Evolutionary conservation across 2,113 vertebrate species (phyloP).

Genomic region (Speoplatyrhinus poulsoni): DNA sequence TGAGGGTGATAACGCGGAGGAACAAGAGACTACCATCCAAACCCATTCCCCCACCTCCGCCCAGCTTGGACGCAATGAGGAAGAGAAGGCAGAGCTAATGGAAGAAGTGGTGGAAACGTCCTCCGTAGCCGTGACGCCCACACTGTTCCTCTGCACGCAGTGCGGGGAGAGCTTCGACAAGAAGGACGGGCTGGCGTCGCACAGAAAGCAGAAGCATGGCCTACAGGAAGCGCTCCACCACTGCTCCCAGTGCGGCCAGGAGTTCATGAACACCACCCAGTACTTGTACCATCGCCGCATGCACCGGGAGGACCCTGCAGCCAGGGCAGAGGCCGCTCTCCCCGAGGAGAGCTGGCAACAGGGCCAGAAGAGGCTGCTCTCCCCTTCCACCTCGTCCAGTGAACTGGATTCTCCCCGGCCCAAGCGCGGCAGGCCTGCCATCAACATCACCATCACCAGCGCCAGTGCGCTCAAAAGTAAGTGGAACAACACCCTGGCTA

Average conservation of each 20-base stretch:
- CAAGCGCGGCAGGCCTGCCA: conserved; percentile 52
- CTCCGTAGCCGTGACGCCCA: conserved; percentile 22
- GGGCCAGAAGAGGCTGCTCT: conserved; percentile 49
- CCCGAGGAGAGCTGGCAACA: conserved; percentile 24
- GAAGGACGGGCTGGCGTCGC: conserved; percentile 71
- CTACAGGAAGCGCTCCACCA: conserved; percentile 78
- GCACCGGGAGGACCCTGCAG: conserved; percentile 33
- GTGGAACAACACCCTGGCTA: neutral
- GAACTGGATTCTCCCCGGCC: conserved; percentile 41
- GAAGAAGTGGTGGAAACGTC: neutral
- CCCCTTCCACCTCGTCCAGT: conserved; percentile 15
- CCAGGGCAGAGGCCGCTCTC: neutral
- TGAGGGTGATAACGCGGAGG: neutral
- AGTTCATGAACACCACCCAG: conserved; percentile 89
- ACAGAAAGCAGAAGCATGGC: conserved; percentile 78
- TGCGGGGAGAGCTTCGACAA: conserved; percentile 82
- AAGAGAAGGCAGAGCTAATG: too few relatives aligned
- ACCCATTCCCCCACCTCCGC: neutral
- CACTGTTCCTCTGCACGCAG: conserved; percentile 80
- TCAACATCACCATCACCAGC: conserved; percentile 52
- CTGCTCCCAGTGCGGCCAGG: conserved; percentile 78
- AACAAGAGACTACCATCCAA: neutral
- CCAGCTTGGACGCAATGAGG: neutral
- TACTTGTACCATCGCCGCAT: conserved; percentile 88
- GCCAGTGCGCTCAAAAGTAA: conserved; percentile 46